Percentiles rank a stretch among this genome's conserved stretches.
These are phyloP conservation scores for Orius insidiosus DNA, from an alignment of 1,140 invertebrate genomes.

Conservation along the genomic window DNA sequence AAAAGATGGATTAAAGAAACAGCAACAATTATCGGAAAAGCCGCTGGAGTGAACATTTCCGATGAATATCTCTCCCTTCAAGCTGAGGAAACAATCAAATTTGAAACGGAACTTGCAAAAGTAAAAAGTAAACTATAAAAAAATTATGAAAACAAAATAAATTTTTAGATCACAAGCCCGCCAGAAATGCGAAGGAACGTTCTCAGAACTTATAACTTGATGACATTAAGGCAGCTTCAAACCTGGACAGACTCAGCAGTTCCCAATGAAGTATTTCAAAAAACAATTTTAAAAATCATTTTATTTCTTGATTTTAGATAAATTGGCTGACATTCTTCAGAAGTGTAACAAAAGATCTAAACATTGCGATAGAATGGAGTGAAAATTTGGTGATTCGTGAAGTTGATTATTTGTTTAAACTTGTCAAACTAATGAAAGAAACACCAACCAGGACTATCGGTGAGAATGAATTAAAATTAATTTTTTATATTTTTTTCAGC, in stretches of 20 bases:
- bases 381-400: conserved; percentile 23
- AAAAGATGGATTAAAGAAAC: conserved; percentile 28
- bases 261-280: conserved; percentile 9
- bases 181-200: conserved; percentile 31
- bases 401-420: conserved; percentile 22
- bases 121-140: conserved; percentile 25
- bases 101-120: conserved; percentile 41
- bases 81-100: conserved; percentile 33
- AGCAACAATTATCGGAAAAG: conserved; percentile 19
- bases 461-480: conserved; percentile 11
- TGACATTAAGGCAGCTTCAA: conserved; percentile 31
- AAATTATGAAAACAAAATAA: background rate
- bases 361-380: conserved; percentile 16
- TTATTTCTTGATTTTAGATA: conserved; percentile 20
- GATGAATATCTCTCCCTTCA: conserved; percentile 24
- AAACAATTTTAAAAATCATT: background rate
- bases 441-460: conserved; percentile 21
- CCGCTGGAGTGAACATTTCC: conserved; percentile 7
- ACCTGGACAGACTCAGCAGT: conserved; percentile 22
- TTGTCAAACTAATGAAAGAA: conserved; percentile 18
- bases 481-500: conserved; percentile 27
- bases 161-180: conserved; percentile 29
- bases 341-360: conserved; percentile 17
- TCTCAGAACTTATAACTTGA: conserved; percentile 35
- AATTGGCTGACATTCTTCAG: conserved; percentile 21